phyloP scores from a whole-genome alignment of 1,140 invertebrate genomes.

The Melipona quadrifasciata region DNA sequence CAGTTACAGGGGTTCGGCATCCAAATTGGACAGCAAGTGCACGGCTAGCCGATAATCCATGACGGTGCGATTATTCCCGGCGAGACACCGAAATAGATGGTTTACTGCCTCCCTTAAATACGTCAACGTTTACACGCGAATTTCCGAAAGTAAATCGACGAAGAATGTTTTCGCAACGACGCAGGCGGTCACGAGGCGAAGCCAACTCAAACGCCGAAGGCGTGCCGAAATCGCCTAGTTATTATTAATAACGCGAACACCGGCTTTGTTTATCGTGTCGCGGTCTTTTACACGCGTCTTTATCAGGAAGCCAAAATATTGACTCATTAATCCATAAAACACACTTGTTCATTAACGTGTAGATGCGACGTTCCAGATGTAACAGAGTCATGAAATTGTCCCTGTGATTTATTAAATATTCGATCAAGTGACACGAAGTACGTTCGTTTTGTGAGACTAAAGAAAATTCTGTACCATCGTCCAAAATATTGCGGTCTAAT shows the following conservation, averaged over 20 bases:
- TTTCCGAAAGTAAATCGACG: constrained; percentile 80
- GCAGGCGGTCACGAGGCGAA: constrained; percentile 67
- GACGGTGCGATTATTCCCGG: constrained; percentile 59
- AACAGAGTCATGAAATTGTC: neutral
- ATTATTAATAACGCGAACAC: constrained; percentile 75
- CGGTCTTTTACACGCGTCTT: constrained; percentile 53
- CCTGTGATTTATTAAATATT: neutral
- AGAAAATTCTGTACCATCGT: no score
- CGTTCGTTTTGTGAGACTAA: neutral
- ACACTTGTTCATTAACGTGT: neutral
- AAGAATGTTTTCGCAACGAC: constrained; percentile 79
- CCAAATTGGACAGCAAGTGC: neutral
- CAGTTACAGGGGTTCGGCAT: constrained; percentile 8
- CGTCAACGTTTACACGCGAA: constrained; percentile 79
- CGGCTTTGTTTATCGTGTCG: constrained; percentile 68
- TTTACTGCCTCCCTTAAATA: constrained; percentile 81
- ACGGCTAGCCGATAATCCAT: constrained; percentile 50
- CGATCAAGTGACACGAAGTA: neutral
- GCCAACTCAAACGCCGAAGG: constrained; percentile 74
- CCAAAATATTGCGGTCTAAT: no score
- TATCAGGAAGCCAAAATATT: neutral
- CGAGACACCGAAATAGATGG: constrained; percentile 78
- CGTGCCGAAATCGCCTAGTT: constrained; percentile 56
- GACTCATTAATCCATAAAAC: neutral
- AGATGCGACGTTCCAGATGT: neutral